A percentile compares a stretch with the other conserved stretches of the same genome.
Evolutionary conservation across 2,888 invertebrate genomes (phyloP).

Genomic region (Patella caerulea): DNA sequence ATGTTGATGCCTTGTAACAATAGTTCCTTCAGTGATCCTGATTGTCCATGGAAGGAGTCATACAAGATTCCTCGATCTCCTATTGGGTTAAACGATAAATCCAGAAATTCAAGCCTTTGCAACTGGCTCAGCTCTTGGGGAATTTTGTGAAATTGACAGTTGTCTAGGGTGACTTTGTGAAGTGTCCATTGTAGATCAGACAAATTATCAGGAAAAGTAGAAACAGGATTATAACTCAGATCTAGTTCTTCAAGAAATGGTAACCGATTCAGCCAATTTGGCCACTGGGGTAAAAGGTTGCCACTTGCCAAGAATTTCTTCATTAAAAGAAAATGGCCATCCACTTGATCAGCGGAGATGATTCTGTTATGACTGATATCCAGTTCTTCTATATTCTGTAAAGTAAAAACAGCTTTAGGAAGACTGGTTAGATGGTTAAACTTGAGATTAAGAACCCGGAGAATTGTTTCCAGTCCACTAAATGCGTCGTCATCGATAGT

Average conservation of each 20-base stretch:
- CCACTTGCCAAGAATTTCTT: constrained; percentile 1
- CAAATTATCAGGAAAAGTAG: not conserved
- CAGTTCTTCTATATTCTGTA: not conserved
- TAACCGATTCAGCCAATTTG: not conserved
- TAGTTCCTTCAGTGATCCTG: not conserved
- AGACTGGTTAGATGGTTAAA: not conserved
- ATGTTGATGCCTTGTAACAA: not conserved
- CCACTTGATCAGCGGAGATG: not conserved
- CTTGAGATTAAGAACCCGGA: not conserved
- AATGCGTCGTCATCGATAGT: not conserved
- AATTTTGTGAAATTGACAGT: not conserved
- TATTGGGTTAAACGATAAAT: not conserved
- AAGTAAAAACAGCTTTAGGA: not conserved
- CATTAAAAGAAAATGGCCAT: not conserved
- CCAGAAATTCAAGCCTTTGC: not conserved
- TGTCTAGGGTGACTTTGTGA: not conserved
- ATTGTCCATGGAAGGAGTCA: not conserved
- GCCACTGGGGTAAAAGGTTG: not conserved
- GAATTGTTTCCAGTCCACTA: not conserved
- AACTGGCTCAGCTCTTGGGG: not conserved
- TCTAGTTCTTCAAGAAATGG: constrained; percentile 5
- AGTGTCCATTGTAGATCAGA: not conserved
- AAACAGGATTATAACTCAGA: not conserved
- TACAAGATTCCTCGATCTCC: not conserved
- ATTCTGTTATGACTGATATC: not conserved